Base-by-base conservation (phyloP, 1,140 invertebrate genomes). In the Temnothorax curvispinosus region DNA sequence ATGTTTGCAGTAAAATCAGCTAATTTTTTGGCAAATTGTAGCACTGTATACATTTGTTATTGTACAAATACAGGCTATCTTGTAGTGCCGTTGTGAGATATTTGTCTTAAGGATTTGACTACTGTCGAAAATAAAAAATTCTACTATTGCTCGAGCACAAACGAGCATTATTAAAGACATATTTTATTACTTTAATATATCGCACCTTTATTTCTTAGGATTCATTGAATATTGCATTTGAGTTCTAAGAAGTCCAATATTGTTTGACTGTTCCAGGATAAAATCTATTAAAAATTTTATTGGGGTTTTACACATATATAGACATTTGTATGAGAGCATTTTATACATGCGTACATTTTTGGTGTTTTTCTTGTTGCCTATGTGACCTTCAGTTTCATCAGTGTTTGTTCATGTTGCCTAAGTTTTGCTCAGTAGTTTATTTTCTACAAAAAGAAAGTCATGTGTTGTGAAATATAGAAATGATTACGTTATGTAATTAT, bases 341-440 rank as follows among this genome's bases (percentile, higher is more conserved):
- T 54, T 71, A 88, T 47, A 86, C 52, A 85, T 92, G 92, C 91
- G 80, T 93, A 94, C 94, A 95, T 94, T 94, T 94, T 93, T 93
- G 94, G 94, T 95, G 94, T 94, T 94, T 93, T 93, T 91, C 93
- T 92, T 93, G 93, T 93, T 94, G 93, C 94, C 94, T 95, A 89
- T 91, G 72, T 88, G 56, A 88, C 44, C 64, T 15, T 90, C 67
- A 81, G 50, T 90, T 88, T 8, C 47, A 87, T 89, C 62, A 80
- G 47, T 35, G 3, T 81, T 81, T 72, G 9, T 67, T 80, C 62
- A 87, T 13, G 58, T 58, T 60, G 35, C 74, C 67, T 87, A 74
- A 69, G 60, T 87, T 92, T 84, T 50, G 38, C 44, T 81, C 41
- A 67, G 9, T 72, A 88, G 15, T 90, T 88, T 81, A 65, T 77